Evolutionary conservation across 2,113 vertebrate genomes (phyloP).

Genomic region (Hypocryptadius cinnamomeus): DNA sequence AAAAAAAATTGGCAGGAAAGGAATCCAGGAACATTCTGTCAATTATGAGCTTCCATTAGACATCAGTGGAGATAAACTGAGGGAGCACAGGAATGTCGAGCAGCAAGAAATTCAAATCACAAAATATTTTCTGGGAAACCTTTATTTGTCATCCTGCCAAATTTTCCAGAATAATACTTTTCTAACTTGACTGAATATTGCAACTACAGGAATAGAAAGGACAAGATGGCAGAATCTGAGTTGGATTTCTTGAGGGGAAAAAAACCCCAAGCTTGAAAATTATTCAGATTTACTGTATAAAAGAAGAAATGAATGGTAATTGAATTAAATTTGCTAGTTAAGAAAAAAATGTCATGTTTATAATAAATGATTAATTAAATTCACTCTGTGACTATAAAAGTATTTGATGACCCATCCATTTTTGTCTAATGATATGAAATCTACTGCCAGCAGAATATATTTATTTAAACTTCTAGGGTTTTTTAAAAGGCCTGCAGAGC

Average conservation of each 20-base stretch:
- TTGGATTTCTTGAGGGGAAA: background rate
- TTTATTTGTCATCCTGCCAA: background rate
- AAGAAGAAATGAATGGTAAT: background rate
- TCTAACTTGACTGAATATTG: background rate
- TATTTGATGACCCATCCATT: background rate
- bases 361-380: conserved; percentile 58
- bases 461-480: conserved; percentile 42
- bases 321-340: conserved; percentile 38
- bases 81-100: background rate
- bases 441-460: conserved; percentile 23
- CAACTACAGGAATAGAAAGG: background rate
- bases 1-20: background rate
- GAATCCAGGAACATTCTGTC: background rate
- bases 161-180: background rate
- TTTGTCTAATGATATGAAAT: conserved; percentile 45
- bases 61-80: background rate
- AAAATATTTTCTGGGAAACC: background rate
- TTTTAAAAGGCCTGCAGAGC: conserved; percentile 27
- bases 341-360: conserved; percentile 42
- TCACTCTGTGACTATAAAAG: conserved; percentile 48
- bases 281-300: background rate
- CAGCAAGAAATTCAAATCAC: background rate
- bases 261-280: background rate
- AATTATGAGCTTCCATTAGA: background rate
- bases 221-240: background rate